These are phyloP conservation scores for Panagrolaimus sp. DNA, from an alignment of 1,140 invertebrate species.

Conservation along the genomic window DNA sequence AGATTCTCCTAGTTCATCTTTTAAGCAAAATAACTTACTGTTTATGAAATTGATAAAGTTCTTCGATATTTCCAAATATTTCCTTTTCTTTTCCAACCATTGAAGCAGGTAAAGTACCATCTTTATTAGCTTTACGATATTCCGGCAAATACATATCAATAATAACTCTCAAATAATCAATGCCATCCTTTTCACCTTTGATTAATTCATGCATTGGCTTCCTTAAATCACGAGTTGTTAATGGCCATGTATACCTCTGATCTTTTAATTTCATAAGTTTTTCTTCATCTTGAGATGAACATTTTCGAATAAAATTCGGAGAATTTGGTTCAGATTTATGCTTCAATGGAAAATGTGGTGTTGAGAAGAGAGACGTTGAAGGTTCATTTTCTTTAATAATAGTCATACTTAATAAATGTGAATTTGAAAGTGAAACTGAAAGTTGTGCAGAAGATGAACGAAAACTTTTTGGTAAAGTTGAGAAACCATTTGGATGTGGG, in stretches of 20 bases:
- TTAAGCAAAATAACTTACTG: conserved; percentile 63
- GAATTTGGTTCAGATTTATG: neutral
- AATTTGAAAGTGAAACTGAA: no score
- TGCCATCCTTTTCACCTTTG: conserved; percentile 77
- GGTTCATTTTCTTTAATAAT: no score
- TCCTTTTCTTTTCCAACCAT: conserved; percentile 73
- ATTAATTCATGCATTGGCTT: conserved; percentile 83
- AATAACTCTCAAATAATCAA: conserved; percentile 65
- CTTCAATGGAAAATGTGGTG: neutral
- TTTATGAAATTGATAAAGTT: conserved; percentile 77
- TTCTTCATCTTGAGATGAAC: neutral
- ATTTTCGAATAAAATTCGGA: neutral
- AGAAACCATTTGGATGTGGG: no score
- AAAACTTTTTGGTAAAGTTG: no score
- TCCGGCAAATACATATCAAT: conserved; percentile 34
- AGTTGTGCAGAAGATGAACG: no score
- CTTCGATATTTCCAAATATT: conserved; percentile 78
- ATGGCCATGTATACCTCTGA: conserved; percentile 14
- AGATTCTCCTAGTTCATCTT: neutral
- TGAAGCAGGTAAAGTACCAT: conserved; percentile 67
- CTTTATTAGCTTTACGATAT: conserved; percentile 32
- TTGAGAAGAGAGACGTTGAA: no score
- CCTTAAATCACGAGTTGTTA: conserved; percentile 27
- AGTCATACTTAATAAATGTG: no score
- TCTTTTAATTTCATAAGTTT: neutral